Conservation (phyloP, 2,888 invertebrate species). For the Phaonia tiefii region DNA sequence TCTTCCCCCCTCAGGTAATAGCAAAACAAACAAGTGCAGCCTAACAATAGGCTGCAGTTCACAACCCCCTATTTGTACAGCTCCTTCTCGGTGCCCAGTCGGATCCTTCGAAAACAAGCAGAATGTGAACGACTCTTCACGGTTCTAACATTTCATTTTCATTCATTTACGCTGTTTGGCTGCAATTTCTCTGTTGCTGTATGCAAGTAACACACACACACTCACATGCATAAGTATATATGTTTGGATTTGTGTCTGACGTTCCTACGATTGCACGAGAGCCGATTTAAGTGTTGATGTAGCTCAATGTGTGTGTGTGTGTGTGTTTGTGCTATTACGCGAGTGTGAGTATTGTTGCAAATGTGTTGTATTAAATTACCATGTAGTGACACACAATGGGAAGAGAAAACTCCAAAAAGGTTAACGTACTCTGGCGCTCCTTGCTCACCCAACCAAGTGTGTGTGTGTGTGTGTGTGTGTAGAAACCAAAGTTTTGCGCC, state of each 20-base stretch:
- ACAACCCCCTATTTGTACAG: not conserved
- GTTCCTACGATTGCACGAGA: constrained; percentile 7
- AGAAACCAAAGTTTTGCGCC: constrained; percentile 7
- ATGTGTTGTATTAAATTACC: constrained; percentile 56
- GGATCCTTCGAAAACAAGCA: not conserved
- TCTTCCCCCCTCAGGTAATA: too few species aligned
- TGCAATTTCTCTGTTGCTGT: not conserved
- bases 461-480: not conserved
- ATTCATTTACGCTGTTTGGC: not conserved
- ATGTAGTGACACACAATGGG: constrained; percentile 51
- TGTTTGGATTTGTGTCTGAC: constrained; percentile 22
- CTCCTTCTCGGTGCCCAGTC: not conserved
- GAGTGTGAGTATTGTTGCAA: constrained; percentile 54
- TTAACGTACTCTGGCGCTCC: constrained; percentile 61
- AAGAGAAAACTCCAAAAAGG: constrained; percentile 62
- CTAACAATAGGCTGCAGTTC: too few species aligned
- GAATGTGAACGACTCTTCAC: not conserved
- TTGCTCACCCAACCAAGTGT: constrained; percentile 7
- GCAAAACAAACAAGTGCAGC: too few species aligned
- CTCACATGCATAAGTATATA: not conserved
- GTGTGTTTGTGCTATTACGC: constrained; percentile 28
- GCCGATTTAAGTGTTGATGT: not conserved
- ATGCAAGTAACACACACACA: not conserved
- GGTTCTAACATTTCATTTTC: constrained; percentile 2
- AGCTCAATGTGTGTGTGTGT: constrained; percentile 10